These are phyloP conservation scores for Drosophila mulleri DNA, from an alignment of 2,888 invertebrate genomes.

Conservation along the genomic window DNA sequence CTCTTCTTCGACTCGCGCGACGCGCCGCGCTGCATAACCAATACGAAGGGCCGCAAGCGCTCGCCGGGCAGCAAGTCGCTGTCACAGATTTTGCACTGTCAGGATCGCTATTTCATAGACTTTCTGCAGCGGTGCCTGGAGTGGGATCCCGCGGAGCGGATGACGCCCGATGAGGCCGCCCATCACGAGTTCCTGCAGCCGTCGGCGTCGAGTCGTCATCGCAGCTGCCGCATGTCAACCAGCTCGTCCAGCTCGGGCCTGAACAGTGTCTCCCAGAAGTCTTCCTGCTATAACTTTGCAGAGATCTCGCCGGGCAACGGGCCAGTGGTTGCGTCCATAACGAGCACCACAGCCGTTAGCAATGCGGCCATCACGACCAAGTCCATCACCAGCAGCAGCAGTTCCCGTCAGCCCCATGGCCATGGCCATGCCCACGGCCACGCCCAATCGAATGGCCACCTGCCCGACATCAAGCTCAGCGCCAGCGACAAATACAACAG, in stretches of 20 bases:
- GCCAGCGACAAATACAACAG: slow-evolving; percentile 84
- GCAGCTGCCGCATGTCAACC: slow-evolving; percentile 83
- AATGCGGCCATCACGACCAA: slow-evolving; percentile 82
- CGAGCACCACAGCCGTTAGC: slow-evolving; percentile 80
- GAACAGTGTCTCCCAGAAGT: slow-evolving; percentile 83
- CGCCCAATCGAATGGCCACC: slow-evolving; percentile 82
- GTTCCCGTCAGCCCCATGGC: slow-evolving; percentile 54
- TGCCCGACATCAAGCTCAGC: slow-evolving; percentile 85
- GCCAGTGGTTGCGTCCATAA: slow-evolving; percentile 80
- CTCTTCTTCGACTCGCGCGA: slow-evolving; percentile 96
- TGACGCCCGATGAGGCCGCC: slow-evolving; percentile 96
- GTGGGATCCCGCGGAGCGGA: slow-evolving; percentile 96
- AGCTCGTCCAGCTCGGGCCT: slow-evolving; percentile 83
- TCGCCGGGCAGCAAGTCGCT: slow-evolving; percentile 94
- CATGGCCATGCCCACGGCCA: slow-evolving; percentile 62
- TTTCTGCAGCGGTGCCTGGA: slow-evolving; percentile 96
- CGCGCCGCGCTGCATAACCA: slow-evolving; percentile 94
- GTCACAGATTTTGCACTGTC: slow-evolving; percentile 92
- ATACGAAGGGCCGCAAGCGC: slow-evolving; percentile 96
- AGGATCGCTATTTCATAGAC: slow-evolving; percentile 95
- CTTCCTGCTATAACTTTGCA: slow-evolving; percentile 82
- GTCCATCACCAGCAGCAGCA: slow-evolving; percentile 50
- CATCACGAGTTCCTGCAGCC: slow-evolving; percentile 94
- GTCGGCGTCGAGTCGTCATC: slow-evolving; percentile 85
- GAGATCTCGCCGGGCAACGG: slow-evolving; percentile 80